A percentile compares a stretch with the other conserved stretches of the same genome.
Conservation (phyloP, 2,888 invertebrate species). For the Nomada fucata region DNA sequence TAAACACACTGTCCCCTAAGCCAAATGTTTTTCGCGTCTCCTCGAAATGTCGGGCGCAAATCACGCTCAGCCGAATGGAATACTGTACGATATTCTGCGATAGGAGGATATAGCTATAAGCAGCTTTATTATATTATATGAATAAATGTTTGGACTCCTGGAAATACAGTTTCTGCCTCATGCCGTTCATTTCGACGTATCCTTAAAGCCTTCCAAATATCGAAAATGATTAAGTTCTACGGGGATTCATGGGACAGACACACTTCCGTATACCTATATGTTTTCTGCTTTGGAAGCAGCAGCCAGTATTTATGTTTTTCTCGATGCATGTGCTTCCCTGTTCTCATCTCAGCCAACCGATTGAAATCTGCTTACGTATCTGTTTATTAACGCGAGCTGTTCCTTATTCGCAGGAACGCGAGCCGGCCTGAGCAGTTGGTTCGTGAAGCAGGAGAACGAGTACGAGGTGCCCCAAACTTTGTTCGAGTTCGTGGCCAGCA, state of each 20-base stretch:
- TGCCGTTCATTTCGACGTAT: not conserved
- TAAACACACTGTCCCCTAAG: slow-evolving; percentile 75
- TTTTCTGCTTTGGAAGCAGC: not conserved
- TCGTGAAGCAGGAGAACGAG: slow-evolving; percentile 53
- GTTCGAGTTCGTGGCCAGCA: slow-evolving; percentile 61
- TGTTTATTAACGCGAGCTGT: slow-evolving; percentile 35
- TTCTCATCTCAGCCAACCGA: not conserved
- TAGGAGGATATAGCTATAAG: not conserved
- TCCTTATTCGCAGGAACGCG: slow-evolving; percentile 66
- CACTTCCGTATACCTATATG: not conserved
- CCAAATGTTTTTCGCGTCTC: not conserved
- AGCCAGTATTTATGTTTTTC: not conserved
- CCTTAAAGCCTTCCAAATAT: too few species aligned
- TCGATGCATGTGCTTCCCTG: slow-evolving; percentile 36
- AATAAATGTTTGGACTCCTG: slow-evolving; percentile 2
- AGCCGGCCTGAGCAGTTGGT: slow-evolving; percentile 52
- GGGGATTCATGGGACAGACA: not conserved
- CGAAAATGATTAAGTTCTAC: too few species aligned
- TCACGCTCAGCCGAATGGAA: not conserved
- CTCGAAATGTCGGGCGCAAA: not conserved
- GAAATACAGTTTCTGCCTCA: not conserved
- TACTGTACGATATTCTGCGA: not conserved
- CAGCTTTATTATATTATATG: not conserved
- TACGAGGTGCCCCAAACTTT: slow-evolving; percentile 57
- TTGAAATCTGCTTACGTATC: not conserved